These are phyloP conservation scores for Sinotaia quadrata DNA, from an alignment of 2,888 invertebrate species.

Conservation along the genomic window DNA sequence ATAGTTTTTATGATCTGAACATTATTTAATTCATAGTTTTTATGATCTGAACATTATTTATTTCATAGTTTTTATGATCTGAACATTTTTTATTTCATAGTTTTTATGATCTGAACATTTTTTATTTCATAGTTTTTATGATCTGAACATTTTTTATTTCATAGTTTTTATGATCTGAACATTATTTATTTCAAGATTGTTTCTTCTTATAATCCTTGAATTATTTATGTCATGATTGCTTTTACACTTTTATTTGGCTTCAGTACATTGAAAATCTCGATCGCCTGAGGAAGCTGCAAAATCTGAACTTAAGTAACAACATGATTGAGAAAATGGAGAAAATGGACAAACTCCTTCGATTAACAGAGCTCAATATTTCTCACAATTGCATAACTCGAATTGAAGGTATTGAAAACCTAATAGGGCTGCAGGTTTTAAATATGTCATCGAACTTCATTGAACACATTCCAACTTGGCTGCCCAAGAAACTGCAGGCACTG, in stretches of 20 bases:
- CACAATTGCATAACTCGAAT: constrained; percentile 64
- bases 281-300: constrained; percentile 59
- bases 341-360: constrained; percentile 62
- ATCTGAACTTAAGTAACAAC: constrained; percentile 65
- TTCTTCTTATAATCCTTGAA: neutral
- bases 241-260: constrained; percentile 25
- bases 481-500: constrained; percentile 64
- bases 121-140: no score
- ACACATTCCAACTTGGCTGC: constrained; percentile 66
- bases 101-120: no score
- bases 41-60: no score
- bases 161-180: no score
- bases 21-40: no score
- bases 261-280: constrained; percentile 72
- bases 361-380: constrained; percentile 67
- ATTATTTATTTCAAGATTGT: neutral
- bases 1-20: no score
- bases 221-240: neutral
- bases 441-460: constrained; percentile 66
- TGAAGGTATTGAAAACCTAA: constrained; percentile 65
- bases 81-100: no score
- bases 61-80: no score
- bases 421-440: constrained; percentile 63
- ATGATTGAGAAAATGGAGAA: constrained; percentile 70
- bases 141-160: no score